Base-by-base conservation (phyloP, 2,113 vertebrate genomes). In the Anarhynchus alexandrinus region DNA sequence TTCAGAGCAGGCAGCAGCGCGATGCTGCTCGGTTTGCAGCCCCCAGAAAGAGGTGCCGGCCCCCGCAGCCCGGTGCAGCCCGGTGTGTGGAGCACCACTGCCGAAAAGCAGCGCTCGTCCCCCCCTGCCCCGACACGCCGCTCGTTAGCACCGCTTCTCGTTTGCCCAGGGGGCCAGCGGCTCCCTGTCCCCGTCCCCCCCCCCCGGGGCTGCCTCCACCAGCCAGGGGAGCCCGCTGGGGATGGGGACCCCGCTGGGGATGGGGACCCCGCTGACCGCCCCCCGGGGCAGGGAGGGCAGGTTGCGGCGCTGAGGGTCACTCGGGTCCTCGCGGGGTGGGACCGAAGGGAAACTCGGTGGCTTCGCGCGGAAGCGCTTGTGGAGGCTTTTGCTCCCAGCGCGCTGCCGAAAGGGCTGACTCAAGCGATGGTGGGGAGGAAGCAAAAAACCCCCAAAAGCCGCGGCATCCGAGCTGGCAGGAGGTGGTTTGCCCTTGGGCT, bases 291-390 rank as follows among this genome's bases (percentile, higher is more conserved):
- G 54, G 30, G 40, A 19, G 0, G 1, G 55, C 36, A 18, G 69
- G 6, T 5, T 5, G 22, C 10, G 0, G 10, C 3, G 0, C 1
- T 4, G 2, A 15, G 55, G 82, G 40, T 67, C 82, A 8, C 40
- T 45, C 0, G 4, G 6, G 54, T 45, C 36, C 15, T 4, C 0
- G 1, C 0, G 6, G 34, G 45, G 7, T 9, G 70, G 47, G 36
- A 40, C 43, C 1, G 2, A 11, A 10, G 82, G 40, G 88, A 30
- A 82, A 23, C 30, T 7, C 5, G 1, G 43, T 26, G 72, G 76
- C 69, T 58, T 57, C 1, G 0, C 2, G 0, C 7, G 0, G 72
- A 57, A 70, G 43, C 5, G 1, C 54, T 62, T 26, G 36, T 5
- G 20, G 87, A 22, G 62, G 62, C 54, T 21, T 17, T 10, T 47